These are phyloP conservation scores for Platygyra sinensis DNA, from an alignment of 64 coral and sea anemone genomes.

Conservation along the genomic window DNA sequence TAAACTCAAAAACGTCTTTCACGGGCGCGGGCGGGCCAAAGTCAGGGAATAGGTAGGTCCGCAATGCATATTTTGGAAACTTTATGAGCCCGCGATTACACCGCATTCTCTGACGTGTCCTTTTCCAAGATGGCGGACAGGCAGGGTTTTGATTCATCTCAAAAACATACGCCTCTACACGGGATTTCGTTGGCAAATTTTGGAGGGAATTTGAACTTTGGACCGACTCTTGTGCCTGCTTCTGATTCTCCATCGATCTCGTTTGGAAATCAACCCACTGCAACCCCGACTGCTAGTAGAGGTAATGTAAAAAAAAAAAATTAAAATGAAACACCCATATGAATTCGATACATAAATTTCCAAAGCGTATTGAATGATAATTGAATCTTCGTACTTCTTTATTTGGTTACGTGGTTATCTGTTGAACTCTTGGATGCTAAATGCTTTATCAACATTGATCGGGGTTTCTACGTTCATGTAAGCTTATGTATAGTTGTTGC, in stretches of 20 bases:
- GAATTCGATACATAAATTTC: no score
- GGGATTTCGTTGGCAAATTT: conserved; percentile 54
- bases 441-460: no score
- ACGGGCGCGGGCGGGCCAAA: no score
- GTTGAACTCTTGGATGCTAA: not conserved
- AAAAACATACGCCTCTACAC: conserved; percentile 50
- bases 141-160: conserved; percentile 11
- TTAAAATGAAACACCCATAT: not conserved
- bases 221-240: conserved; percentile 54
- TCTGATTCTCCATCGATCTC: conserved; percentile 20
- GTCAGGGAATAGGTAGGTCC: not conserved
- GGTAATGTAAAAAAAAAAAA: not conserved
- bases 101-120: conserved; percentile 63
- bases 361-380: no score
- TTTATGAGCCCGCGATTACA: conserved; percentile 18
- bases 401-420: not conserved
- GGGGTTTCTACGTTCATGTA: no score
- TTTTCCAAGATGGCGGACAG: conserved; percentile 63
- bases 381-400: no score
- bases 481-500: no score
- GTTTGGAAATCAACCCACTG: not conserved
- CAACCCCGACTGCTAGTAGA: conserved; percentile 3
- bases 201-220: conserved; percentile 61
- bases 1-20: no score
- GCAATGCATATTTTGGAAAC: not conserved